phyloP scores from a whole-genome alignment of 2,797 vertebrate genomes.

The Neosilurus mollespiculum region DNA sequence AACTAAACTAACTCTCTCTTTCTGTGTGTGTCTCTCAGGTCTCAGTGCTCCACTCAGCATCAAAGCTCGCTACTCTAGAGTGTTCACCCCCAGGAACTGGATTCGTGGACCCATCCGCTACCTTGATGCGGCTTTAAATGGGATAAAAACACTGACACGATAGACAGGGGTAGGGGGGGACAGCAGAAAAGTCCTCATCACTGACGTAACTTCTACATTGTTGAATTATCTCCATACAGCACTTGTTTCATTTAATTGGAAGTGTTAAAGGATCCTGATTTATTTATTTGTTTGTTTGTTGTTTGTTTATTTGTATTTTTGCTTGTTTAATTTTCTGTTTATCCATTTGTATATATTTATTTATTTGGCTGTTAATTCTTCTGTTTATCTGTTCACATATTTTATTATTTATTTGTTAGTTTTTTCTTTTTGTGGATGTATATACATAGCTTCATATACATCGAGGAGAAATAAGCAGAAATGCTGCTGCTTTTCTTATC shows the following conservation, averaged over 20 bases:
- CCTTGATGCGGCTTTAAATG: constrained; percentile 68
- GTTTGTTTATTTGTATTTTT: too few relatives aligned
- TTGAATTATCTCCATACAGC: not conserved
- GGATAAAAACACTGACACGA: constrained; percentile 67
- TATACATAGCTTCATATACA: not conserved
- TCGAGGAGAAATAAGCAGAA: not conserved
- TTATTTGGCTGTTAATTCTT: too few relatives aligned
- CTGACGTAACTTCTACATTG: constrained; percentile 1
- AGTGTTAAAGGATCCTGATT: not conserved
- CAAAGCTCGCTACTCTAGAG: constrained; percentile 57
- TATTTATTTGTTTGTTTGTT: too few relatives aligned
- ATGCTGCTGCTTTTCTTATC: not conserved
- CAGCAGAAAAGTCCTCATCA: not conserved
- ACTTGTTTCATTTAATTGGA: not conserved
- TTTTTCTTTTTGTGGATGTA: not conserved
- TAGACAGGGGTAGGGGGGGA: constrained; percentile 51
- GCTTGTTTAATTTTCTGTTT: too few relatives aligned
- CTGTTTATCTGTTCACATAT: too few relatives aligned
- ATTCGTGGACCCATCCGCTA: constrained; percentile 62
- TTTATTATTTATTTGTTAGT: too few relatives aligned
- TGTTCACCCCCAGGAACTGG: constrained; percentile 54
- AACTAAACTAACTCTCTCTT: constrained; percentile 17
- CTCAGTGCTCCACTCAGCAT: constrained; percentile 60
- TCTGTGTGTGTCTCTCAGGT: constrained; percentile 45
- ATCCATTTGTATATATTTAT: too few relatives aligned